Conservation (phyloP, 2,888 invertebrate genomes). For the Athalia rosae region DNA sequence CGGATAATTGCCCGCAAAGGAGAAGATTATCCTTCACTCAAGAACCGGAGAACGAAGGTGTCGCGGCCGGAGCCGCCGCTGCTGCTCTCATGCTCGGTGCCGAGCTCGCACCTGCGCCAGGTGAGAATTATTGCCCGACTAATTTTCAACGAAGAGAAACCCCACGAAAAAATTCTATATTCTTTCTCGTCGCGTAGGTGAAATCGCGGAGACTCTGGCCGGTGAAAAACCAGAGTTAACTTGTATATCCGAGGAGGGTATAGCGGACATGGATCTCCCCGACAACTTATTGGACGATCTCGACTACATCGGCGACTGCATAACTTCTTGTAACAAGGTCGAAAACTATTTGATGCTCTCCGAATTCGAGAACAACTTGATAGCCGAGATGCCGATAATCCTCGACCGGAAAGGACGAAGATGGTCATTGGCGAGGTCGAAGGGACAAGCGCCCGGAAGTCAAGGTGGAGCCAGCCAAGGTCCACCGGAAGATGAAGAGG, state of each 20-base stretch:
- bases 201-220: constrained; percentile 60
- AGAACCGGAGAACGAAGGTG: constrained; percentile 77
- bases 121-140: constrained; percentile 49
- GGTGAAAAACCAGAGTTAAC: constrained; percentile 84
- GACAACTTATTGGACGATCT: constrained; percentile 86
- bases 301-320: constrained; percentile 88
- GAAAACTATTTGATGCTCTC: constrained; percentile 91
- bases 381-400: constrained; percentile 85
- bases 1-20: constrained; percentile 77
- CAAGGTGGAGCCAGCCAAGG: constrained; percentile 70
- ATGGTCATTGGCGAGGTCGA: constrained; percentile 81
- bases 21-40: constrained; percentile 77
- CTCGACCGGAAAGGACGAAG: constrained; percentile 83
- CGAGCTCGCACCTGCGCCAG: constrained; percentile 70
- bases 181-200: constrained; percentile 52
- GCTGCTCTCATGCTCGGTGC: constrained; percentile 78
- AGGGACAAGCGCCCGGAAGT: constrained; percentile 57
- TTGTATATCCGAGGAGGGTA: constrained; percentile 90
- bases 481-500: constrained; percentile 58
- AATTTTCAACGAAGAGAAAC: not conserved
- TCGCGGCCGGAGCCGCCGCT: constrained; percentile 75
- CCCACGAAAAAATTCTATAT: not conserved
- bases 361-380: constrained; percentile 90
- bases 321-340: constrained; percentile 90
- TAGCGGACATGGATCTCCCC: constrained; percentile 88